phyloP scores from a whole-genome alignment of 2,888 invertebrate species.

The Drosophila putrida region DNA sequence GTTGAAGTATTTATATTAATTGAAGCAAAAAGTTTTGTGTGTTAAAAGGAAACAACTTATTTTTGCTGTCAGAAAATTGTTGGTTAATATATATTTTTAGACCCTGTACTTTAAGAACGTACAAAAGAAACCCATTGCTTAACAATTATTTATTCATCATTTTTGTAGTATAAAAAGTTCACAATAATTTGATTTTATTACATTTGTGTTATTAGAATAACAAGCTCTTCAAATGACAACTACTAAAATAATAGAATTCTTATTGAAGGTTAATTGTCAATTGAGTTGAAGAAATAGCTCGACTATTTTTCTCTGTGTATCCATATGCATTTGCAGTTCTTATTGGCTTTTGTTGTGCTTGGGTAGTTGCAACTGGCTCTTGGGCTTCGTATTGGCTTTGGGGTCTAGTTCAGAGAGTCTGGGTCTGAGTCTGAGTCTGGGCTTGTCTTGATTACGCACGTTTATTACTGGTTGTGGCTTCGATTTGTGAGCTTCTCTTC shows the following conservation, averaged over 20 bases:
- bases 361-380: constrained; percentile 30
- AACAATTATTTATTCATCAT: too few relatives aligned
- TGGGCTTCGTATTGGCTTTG: constrained; percentile 1
- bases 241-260: neutral
- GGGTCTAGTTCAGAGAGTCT: neutral
- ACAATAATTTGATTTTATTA: too few relatives aligned
- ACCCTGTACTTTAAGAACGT: too few relatives aligned
- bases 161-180: too few relatives aligned
- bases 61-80: too few relatives aligned
- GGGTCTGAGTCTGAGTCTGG: constrained; percentile 4
- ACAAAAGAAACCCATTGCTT: too few relatives aligned
- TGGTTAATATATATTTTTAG: too few relatives aligned
- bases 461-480: constrained; percentile 68
- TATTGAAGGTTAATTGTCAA: neutral
- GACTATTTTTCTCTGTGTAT: constrained; percentile 12
- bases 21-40: too few relatives aligned
- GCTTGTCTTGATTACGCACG: constrained; percentile 72
- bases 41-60: too few relatives aligned
- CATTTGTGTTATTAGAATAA: too few relatives aligned
- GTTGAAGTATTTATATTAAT: too few relatives aligned
- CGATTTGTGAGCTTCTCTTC: constrained; percentile 17
- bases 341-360: constrained; percentile 69
- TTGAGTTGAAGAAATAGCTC: neutral
- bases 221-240: too few relatives aligned
- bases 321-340: constrained; percentile 51